Conservation (phyloP, 2,113 vertebrate species). For the Oreamnos americanus region DNA sequence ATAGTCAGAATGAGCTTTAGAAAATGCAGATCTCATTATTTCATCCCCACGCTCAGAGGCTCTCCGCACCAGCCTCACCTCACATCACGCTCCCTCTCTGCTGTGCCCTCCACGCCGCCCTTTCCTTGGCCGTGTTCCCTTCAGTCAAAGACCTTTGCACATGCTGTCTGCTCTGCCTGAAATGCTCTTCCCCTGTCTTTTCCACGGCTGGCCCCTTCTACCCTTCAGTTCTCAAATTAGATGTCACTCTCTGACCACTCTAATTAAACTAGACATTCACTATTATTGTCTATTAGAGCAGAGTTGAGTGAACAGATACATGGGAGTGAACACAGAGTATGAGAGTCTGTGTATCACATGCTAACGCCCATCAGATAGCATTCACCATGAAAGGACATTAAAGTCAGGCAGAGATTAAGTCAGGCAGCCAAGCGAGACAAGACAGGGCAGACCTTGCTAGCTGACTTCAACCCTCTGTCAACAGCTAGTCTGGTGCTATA, state of each 20-base stretch:
- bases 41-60: neutral
- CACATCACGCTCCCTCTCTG: neutral
- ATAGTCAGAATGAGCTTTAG: neutral
- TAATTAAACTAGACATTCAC: neutral
- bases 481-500: neutral
- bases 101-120: too few relatives aligned
- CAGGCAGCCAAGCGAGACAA: neutral
- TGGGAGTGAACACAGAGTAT: neutral
- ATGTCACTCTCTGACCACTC: neutral
- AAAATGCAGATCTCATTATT: neutral
- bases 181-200: neutral
- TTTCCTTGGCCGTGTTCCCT: neutral
- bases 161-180: neutral
- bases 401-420: neutral
- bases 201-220: neutral
- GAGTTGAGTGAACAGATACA: neutral
- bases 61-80: neutral
- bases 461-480: neutral
- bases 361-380: neutral
- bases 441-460: neutral
- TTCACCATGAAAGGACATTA: neutral
- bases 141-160: neutral
- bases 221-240: neutral
- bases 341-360: neutral
- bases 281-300: neutral